Base-by-base conservation (phyloP, 1,140 invertebrate species). In the Odontomachus brunneus region DNA sequence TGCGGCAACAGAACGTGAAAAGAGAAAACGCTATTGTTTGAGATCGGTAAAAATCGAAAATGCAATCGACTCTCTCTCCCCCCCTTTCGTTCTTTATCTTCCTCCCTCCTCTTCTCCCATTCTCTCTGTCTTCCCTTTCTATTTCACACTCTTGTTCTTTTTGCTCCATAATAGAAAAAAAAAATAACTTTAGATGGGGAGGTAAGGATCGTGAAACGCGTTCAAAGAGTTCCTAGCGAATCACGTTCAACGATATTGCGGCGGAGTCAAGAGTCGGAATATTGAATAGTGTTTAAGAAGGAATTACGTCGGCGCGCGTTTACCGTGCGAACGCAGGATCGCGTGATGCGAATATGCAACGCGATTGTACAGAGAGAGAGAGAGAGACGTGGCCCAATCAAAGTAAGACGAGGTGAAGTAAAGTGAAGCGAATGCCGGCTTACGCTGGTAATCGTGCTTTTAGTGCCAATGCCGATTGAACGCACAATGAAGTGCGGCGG, bases 311-410 rank as follows among this genome's bases (percentile, higher is more conserved):
- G n/a, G 55, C 29, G 29, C 60, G 60, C 33, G 22, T 69, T 78
- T 53, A 44, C 49, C 22, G 75, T 29, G 55, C 63, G 51, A 69
- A 24, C 75, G 66, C 65, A 33, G 38, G 33, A 80, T 80, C 57
- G 65, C 65, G 65, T 71, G 51, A 71, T 48, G 75, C 65, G 51
- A 71, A 80, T 80, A 80, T 80, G 65, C 75, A 71, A 71, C 75
- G 12, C 65, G 65, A 80, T 71, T 80, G 65, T 80, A 80, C 53
- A 57, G 65, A 29, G 38, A 44, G 9, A 44, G 0, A 5, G 5
- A 33, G 29, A 33, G 38, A 4, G 38, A 11, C n/a, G n/a, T n/a
- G n/a, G n/a, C n/a, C n/a, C n/a, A n/a, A n/a, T n/a, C n/a, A n/a
- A n/a, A n/a, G n/a, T n/a, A n/a, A n/a, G n/a, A n/a, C n/a, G n/a